These are phyloP conservation scores for Diarsia brunnea DNA, from an alignment of 2,888 invertebrate genomes.

Conservation along the genomic window DNA sequence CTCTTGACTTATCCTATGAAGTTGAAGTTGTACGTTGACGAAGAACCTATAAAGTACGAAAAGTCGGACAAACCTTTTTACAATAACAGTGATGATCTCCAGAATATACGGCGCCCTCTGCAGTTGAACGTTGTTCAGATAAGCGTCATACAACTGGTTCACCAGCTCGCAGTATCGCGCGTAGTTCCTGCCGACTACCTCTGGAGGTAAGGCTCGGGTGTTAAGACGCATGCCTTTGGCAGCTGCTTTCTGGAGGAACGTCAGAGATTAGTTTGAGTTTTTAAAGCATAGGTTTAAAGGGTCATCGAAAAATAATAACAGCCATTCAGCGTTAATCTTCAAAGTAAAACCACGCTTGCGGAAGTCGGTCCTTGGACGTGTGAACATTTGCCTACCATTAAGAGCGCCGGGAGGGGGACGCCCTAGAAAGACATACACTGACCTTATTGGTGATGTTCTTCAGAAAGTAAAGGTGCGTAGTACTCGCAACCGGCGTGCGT, in stretches of 20 bases:
- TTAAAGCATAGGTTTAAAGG: too few species aligned
- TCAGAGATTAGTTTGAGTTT: not conserved
- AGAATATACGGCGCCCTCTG: conserved; percentile 73
- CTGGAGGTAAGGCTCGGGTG: conserved; percentile 68
- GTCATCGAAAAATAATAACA: not conserved
- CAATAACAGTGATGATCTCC: conserved; percentile 71
- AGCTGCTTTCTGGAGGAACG: conserved; percentile 59
- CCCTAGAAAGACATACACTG: too few species aligned
- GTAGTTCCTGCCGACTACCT: conserved; percentile 72
- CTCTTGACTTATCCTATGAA: too few species aligned
- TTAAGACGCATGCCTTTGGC: conserved; percentile 64
- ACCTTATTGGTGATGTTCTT: too few species aligned
- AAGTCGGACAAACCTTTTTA: conserved; percentile 70
- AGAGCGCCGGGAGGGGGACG: too few species aligned
- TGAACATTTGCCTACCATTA: not conserved
- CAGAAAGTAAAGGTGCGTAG: too few species aligned
- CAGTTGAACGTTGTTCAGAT: conserved; percentile 73
- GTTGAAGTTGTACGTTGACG: not conserved
- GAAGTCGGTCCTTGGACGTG: not conserved
- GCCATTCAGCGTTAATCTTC: too few species aligned
- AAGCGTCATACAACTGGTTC: conserved; percentile 75
- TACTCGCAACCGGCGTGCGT: too few species aligned
- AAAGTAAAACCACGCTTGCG: not conserved
- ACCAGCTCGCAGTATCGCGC: conserved; percentile 73
- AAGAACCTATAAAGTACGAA: not conserved